Percentiles rank a stretch among this genome's conserved stretches.
Conservation (phyloP, 35 echinoderm and acorn worm genomes). For the Heliocidaris tuberculata region DNA sequence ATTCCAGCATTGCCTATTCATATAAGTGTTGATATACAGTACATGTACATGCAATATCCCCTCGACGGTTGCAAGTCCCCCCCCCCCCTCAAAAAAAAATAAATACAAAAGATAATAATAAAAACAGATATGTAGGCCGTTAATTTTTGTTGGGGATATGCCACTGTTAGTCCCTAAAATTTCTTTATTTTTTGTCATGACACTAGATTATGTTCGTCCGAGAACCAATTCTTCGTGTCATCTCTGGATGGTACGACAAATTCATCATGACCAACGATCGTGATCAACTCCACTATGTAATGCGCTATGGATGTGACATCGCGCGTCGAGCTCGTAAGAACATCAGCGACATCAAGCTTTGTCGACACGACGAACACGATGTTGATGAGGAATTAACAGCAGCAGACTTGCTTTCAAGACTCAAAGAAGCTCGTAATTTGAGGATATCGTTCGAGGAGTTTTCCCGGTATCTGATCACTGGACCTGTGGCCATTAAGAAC, state of each 20-base stretch:
- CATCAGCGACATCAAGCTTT: background rate
- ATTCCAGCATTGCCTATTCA: too few relatives aligned
- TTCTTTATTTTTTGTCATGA: background rate
- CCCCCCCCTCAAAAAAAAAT: too few relatives aligned
- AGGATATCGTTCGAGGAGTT: slow-evolving; percentile 76
- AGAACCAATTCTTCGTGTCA: slow-evolving; percentile 64
- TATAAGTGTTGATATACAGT: too few relatives aligned
- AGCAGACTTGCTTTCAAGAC: background rate
- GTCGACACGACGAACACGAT: background rate
- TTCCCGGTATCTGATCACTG: slow-evolving; percentile 59
- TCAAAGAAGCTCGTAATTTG: background rate
- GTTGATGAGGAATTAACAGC: background rate
- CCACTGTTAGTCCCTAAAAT: too few relatives aligned
- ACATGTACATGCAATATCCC: too few relatives aligned
- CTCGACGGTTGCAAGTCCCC: too few relatives aligned
- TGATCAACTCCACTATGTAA: slow-evolving; percentile 49
- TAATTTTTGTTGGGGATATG: too few relatives aligned
- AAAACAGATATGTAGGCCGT: too few relatives aligned
- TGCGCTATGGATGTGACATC: slow-evolving; percentile 42
- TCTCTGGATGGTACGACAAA: slow-evolving; percentile 79
- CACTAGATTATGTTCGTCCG: slow-evolving; percentile 72
- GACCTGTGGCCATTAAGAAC: background rate
- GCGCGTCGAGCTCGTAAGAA: background rate
- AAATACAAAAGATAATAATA: too few relatives aligned
- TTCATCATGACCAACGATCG: slow-evolving; percentile 64